These are phyloP conservation scores for Triplophysa rosa DNA, from an alignment of 2,113 vertebrate species.

Conservation along the genomic window DNA sequence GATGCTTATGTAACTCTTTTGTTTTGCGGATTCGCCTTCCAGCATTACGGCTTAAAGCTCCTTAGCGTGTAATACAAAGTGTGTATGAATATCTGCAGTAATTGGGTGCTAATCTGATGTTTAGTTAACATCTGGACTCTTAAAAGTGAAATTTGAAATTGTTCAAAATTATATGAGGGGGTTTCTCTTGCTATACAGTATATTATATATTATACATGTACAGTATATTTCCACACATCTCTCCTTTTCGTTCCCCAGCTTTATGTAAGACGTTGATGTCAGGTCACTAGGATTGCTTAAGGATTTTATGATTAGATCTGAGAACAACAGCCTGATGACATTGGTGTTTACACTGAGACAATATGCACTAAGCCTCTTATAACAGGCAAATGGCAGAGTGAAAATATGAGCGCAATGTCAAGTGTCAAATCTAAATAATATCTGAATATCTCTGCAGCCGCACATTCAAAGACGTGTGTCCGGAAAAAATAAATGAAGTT, in stretches of 20 bases:
- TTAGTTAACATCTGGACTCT: background rate
- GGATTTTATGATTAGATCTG: constrained; percentile 50
- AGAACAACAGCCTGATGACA: constrained; percentile 9
- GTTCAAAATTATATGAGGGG: too few species aligned
- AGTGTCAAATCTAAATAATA: constrained; percentile 18
- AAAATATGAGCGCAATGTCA: constrained; percentile 16
- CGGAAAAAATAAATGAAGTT: background rate
- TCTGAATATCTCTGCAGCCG: constrained; percentile 20
- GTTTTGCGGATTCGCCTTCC: constrained; percentile 51
- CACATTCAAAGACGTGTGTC: constrained; percentile 7
- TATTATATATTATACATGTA: too few species aligned
- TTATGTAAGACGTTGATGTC: constrained; percentile 54
- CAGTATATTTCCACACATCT: too few species aligned
- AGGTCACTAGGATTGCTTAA: constrained; percentile 51
- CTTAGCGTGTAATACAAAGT: constrained; percentile 48
- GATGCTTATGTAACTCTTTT: constrained; percentile 53
- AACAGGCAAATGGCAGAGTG: constrained; percentile 15
- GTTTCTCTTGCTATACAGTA: too few species aligned
- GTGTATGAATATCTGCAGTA: constrained; percentile 40
- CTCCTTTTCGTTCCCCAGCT: constrained; percentile 32
- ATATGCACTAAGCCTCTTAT: constrained; percentile 35
- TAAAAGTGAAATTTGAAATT: background rate
- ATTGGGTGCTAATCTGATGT: constrained; percentile 36
- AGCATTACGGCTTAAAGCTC: constrained; percentile 53
- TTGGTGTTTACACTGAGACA: constrained; percentile 14